Conservation (phyloP, 2,888 invertebrate genomes). For the Morinoia aosen region DNA sequence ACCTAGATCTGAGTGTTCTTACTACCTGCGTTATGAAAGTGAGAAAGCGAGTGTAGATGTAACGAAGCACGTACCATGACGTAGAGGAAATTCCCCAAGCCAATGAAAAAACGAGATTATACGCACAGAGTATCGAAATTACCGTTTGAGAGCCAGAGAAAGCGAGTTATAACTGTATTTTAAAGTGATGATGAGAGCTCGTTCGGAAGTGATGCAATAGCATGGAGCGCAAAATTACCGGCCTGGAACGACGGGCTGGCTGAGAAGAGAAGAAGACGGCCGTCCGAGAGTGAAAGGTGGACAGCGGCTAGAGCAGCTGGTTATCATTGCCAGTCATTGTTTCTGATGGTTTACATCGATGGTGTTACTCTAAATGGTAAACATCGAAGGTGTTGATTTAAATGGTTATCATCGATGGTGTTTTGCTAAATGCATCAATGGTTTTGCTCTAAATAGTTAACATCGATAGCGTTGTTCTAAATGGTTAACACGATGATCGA, state of each 20-base stretch:
- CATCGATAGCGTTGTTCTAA: too few relatives aligned
- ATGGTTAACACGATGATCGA: too few relatives aligned
- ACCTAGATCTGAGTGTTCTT: neutral
- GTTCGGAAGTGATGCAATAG: neutral
- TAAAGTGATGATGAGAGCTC: neutral
- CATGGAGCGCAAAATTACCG: neutral
- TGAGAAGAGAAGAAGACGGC: neutral
- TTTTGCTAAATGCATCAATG: too few relatives aligned
- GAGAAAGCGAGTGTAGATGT: neutral
- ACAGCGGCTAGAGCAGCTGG: neutral
- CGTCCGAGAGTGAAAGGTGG: neutral
- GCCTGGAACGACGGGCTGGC: neutral
- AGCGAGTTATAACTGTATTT: neutral
- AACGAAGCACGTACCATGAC: neutral
- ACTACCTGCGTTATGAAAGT: neutral
- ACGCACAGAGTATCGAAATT: neutral
- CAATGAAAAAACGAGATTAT: neutral
- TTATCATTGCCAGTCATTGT: neutral
- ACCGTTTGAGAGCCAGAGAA: neutral
- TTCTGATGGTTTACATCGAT: neutral
- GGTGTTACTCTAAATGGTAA: neutral
- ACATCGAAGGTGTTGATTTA: too few relatives aligned
- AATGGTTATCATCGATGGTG: too few relatives aligned
- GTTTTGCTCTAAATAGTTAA: too few relatives aligned
- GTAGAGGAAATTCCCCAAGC: neutral